Evolutionary conservation across 2,797 vertebrate species (phyloP), one percentile per base, ranked within the genome.

Genomic region (Melanotaenia maccullochi): DNA sequence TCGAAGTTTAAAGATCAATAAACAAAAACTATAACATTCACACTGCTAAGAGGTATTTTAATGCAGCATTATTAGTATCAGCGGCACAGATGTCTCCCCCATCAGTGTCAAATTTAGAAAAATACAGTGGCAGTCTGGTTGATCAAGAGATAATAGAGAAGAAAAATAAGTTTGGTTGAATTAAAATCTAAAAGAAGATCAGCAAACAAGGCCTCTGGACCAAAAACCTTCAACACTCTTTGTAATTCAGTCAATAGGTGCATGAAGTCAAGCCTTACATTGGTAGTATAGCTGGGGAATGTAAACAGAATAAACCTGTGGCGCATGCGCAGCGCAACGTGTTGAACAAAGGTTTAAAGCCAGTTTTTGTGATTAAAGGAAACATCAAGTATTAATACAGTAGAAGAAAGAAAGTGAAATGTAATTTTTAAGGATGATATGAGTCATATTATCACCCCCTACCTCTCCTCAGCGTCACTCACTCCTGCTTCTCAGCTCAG

Each of bases 1-100:
- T 38, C 18, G 7, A 3, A 60, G 40, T 64, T 75, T 73, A 35
- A 76, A 73, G 63, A 73, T 76, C 65, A 65, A 76, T 81, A 55
- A 40, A 71, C 65, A 11, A 18, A 73, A 69, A 38, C 11, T 22
- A 67, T 51, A 61, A 62, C 66, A 12, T 73, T 75, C 11, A 24
- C 9, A 8, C 11, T 25, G 24, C 49, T 52, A 12, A 52, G 18
- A 52, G 0, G 36, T 38, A 22, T 56, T 18, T 32, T 57, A 38
- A n/a, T 42, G 52, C 52, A 66, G 52, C 0, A 60, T 63, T 71
- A 73, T 78, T n/a, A 69, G 42, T 8, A 20, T 44, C 42, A 20
- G 44, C 9, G 20, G 20, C 44, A 40, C 12, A 47, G 7, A 42
- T 47, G 18, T n/a, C 44, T 9, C 44, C 20, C 20, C 20, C 44